Evolutionary conservation across 1,140 invertebrate genomes (phyloP).

Genomic region (Ladona fulva): DNA sequence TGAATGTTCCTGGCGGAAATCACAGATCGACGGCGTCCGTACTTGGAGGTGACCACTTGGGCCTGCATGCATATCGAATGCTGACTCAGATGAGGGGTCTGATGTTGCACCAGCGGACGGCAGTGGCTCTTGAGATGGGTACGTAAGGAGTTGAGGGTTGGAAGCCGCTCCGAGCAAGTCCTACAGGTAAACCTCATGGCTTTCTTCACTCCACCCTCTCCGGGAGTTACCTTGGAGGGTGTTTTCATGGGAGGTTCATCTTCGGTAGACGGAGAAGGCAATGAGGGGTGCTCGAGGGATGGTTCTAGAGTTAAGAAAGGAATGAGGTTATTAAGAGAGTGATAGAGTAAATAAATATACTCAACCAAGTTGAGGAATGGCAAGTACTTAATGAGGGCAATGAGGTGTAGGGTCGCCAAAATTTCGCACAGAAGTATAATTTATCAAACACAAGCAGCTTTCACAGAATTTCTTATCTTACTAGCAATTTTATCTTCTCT

Average conservation of each 20-base stretch:
- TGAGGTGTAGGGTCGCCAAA: too few species aligned
- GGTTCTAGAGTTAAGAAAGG: too few species aligned
- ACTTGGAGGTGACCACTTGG: background rate
- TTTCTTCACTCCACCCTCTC: background rate
- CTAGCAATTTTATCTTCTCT: too few species aligned
- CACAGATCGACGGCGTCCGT: background rate
- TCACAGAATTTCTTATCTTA: too few species aligned
- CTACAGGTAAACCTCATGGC: background rate
- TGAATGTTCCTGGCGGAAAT: background rate
- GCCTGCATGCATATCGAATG: background rate
- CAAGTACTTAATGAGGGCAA: too few species aligned
- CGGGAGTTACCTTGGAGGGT: background rate
- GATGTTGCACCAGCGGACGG: background rate
- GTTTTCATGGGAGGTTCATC: background rate
- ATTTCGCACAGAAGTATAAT: too few species aligned
- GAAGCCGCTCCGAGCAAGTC: background rate
- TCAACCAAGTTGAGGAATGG: too few species aligned
- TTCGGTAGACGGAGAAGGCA: background rate
- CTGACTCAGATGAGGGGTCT: background rate
- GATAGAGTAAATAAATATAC: too few species aligned
- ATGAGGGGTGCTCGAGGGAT: too few species aligned
- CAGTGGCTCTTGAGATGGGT: background rate
- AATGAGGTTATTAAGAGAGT: too few species aligned
- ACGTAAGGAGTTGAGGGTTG: background rate
- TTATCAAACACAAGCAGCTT: too few species aligned